These are phyloP conservation scores for Smutsia gigantea DNA, from an alignment of 2,797 vertebrate species.

Conservation along the genomic window DNA sequence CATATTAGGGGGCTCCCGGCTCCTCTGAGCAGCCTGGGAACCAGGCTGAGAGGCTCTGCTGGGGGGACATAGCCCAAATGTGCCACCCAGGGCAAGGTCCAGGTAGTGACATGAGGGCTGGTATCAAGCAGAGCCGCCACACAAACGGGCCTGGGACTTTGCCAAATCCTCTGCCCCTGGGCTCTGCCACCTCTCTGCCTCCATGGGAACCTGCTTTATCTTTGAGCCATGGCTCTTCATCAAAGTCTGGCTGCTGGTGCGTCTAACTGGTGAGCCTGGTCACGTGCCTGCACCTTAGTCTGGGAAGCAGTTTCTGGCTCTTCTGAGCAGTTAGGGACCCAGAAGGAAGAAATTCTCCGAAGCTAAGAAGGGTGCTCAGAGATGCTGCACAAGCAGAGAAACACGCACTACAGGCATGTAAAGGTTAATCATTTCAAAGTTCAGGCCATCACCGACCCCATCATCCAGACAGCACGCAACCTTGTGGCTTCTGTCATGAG, in stretches of 20 bases:
- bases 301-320: background rate
- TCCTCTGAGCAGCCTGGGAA: background rate
- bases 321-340: background rate
- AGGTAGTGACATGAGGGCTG: background rate
- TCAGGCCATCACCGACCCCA: no score
- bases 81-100: background rate
- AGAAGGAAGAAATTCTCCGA: background rate
- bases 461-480: background rate
- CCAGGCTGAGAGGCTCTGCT: background rate
- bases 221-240: background rate
- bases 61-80: no score
- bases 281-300: background rate
- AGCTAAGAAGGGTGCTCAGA: background rate
- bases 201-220: background rate
- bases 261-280: background rate
- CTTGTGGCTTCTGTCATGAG: background rate
- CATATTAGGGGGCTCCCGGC: background rate
- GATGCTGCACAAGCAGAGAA: background rate
- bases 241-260: background rate
- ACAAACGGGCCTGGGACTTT: background rate
- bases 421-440: background rate
- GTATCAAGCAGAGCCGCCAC: background rate
- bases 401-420: background rate
- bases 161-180: background rate
- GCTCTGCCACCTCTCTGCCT: background rate